phyloP scores from a whole-genome alignment of 2,888 invertebrate genomes.

The Eupithecia abbreviata region DNA sequence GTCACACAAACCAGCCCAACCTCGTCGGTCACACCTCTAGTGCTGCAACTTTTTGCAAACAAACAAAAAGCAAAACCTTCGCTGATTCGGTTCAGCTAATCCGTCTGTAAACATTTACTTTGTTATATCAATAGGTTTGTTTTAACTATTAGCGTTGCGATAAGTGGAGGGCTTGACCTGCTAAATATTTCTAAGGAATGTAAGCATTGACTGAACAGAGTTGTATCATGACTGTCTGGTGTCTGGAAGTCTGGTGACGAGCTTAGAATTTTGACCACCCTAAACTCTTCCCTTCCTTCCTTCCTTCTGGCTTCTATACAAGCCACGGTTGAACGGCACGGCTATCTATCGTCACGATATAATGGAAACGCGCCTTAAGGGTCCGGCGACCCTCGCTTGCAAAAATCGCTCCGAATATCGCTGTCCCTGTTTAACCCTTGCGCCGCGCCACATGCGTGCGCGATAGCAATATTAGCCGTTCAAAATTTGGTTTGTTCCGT shows the following conservation, averaged over 20 bases:
- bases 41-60: constrained; percentile 6
- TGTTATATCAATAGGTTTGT: constrained; percentile 15
- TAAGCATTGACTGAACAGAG: background rate
- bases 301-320: too few species aligned
- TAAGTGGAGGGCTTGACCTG: constrained; percentile 8
- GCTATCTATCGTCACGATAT: too few species aligned
- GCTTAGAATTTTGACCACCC: background rate
- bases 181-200: constrained; percentile 6
- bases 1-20: constrained; percentile 1
- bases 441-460: too few species aligned
- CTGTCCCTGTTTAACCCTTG: too few species aligned
- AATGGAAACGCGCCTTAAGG: too few species aligned
- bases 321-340: too few species aligned
- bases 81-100: constrained; percentile 12
- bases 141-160: constrained; percentile 9
- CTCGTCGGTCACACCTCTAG: constrained; percentile 6
- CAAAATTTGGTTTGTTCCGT: too few species aligned
- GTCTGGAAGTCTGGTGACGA: too few species aligned
- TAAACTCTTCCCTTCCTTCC: background rate
- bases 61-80: constrained; percentile 13
- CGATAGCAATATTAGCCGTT: too few species aligned
- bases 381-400: too few species aligned
- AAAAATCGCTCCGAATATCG: too few species aligned
- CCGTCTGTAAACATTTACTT: constrained; percentile 15
- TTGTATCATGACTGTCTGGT: too few species aligned